Conservation (phyloP, 2,113 vertebrate genomes). For the Solenodon paradoxus region DNA sequence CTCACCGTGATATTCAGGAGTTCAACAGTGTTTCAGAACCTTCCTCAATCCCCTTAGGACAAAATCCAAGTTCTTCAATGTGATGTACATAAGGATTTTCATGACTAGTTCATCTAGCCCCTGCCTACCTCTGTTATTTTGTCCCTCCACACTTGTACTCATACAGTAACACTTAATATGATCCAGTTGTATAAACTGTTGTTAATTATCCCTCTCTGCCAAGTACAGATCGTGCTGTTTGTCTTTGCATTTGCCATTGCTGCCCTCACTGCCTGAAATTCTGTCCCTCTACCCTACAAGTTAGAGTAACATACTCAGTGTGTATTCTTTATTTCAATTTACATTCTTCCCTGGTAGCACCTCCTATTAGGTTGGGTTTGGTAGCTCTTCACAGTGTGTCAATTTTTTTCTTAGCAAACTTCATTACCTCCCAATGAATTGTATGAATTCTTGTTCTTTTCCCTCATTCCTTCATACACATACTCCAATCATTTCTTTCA, state of each 20-base stretch:
- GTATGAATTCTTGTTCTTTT: background rate
- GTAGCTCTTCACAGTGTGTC: background rate
- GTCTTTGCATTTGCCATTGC: background rate
- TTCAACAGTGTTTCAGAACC: background rate
- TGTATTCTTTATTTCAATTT: slow-evolving; percentile 23
- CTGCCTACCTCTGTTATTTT: background rate
- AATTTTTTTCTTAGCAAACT: background rate
- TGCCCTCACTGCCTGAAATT: background rate
- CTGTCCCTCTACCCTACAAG: background rate
- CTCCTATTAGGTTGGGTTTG: background rate
- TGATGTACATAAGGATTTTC: background rate
- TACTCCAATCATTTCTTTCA: background rate
- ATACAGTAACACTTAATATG: background rate
- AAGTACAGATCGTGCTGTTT: background rate
- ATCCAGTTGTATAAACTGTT: background rate
- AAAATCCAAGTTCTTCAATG: background rate
- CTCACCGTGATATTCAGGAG: background rate
- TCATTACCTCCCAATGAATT: background rate
- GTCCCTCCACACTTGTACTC: background rate
- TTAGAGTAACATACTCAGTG: background rate
- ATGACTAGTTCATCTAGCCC: background rate
- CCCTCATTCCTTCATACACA: background rate
- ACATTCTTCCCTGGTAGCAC: background rate
- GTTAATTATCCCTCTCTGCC: background rate
- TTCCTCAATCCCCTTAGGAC: background rate